Conservation (phyloP, 2,888 invertebrate species). For the Urechis unicinctus region DNA sequence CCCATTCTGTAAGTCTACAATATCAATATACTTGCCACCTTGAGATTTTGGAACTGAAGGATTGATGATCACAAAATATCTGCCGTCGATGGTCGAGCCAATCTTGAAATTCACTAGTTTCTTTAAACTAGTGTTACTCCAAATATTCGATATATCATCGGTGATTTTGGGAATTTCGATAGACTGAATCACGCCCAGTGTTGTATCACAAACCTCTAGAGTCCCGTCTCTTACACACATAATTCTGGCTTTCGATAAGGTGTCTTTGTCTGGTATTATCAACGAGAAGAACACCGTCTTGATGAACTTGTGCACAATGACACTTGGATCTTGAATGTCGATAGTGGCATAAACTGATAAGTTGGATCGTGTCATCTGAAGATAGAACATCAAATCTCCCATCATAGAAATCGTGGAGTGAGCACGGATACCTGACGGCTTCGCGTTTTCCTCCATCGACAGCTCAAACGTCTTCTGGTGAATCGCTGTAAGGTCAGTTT, state of each 20-base stretch:
- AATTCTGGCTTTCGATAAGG: not conserved
- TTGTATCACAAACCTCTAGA: slow-evolving; percentile 3
- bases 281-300: not conserved
- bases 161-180: slow-evolving; percentile 8
- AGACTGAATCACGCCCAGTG: not conserved
- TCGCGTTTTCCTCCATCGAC: not conserved
- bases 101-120: slow-evolving; percentile 8
- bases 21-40: slow-evolving; percentile 16
- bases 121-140: slow-evolving; percentile 8
- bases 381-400: slow-evolving; percentile 7
- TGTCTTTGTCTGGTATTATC: not conserved
- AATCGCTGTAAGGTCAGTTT: not conserved
- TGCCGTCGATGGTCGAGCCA: slow-evolving; percentile 11
- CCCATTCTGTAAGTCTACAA: slow-evolving; percentile 8
- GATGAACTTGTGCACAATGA: slow-evolving; percentile 5
- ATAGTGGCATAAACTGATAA: not conserved
- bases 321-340: not conserved
- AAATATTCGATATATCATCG: no score
- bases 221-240: slow-evolving; percentile 11
- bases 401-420: slow-evolving; percentile 5
- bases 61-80: slow-evolving; percentile 16
- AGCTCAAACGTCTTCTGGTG: not conserved
- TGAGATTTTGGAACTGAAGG: not conserved
- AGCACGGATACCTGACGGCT: not conserved
- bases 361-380: slow-evolving; percentile 4